Base-by-base conservation (phyloP, 1,140 invertebrate species). In the Mylabris phalerata region DNA sequence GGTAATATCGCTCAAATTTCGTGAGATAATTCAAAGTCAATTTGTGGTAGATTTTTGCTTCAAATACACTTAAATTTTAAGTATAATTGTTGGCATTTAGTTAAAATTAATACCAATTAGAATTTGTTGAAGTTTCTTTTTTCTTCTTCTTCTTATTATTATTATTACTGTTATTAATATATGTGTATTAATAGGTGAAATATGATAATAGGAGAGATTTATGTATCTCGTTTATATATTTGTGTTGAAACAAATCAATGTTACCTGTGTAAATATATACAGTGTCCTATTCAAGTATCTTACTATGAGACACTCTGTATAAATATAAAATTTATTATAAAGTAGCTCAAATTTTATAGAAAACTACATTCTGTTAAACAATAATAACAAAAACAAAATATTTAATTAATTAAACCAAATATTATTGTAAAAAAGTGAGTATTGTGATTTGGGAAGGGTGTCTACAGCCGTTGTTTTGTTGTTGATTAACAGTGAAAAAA, bases 401-500 rank as follows among this genome's bases (percentile, higher is more conserved):
- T 48, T n/a, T 26, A 24, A 45, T 48, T 32, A 60, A 60, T 48
- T 32, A 60, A 60, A 45, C 58, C 58, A 60, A 60, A 60, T 60
- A 55, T 60, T 60, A 44, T 60, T 60, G 55, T 55, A 60, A 32
- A 5, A 32, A 32, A 32, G 4, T 32, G 32, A 48, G 40, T 52
- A 48, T 54, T 55, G 58, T 60, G 50, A 60, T 60, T 32, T 60
- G 58, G 58, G 58, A 48, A 55, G 50, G 58, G 51, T 54, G 43
- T 52, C 55, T 50, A 42, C 9, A 39, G 55, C 51, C 58, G 49
- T 55, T 60, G 44, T 60, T 48, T 41, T 54, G 44, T 59, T 42
- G 48, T 45, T 54, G 39, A 55, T 55, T 32, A 32, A 32, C 32
- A 32, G 32, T 5, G 7, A 7, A 32, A 32, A n/a, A 32, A 32